Evolutionary conservation across 2,113 vertebrate species (phyloP).

Genomic region (Pollimyrus isidori): DNA sequence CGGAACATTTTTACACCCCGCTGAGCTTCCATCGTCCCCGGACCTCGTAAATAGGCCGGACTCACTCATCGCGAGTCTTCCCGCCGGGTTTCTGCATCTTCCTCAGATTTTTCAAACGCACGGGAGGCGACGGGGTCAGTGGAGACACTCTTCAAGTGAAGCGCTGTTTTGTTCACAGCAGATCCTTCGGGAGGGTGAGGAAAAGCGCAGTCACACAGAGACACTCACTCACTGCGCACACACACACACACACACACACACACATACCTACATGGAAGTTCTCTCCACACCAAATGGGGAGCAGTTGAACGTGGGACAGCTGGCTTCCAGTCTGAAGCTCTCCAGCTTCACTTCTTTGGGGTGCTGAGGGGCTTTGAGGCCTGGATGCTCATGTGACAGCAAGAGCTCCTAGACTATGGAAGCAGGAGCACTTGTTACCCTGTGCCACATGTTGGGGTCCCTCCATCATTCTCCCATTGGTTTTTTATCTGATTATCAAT

Average conservation of each 20-base stretch:
- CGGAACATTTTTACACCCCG: background rate
- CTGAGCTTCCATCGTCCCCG: background rate
- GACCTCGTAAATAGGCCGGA: background rate
- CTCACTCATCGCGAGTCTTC: background rate
- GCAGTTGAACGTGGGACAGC: background rate
- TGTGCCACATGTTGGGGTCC: background rate
- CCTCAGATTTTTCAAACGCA: background rate
- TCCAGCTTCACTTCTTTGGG: background rate
- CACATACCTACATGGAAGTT: background rate
- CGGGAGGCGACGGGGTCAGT: background rate
- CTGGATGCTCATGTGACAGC: background rate
- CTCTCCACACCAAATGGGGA: background rate
- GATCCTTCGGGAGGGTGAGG: background rate
- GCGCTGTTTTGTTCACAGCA: background rate
- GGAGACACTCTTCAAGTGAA: background rate
- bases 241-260: background rate
- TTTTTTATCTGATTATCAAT: background rate
- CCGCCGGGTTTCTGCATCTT: background rate
- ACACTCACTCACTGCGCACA: background rate
- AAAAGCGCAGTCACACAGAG: background rate
- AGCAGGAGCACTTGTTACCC: background rate
- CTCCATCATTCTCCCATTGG: background rate
- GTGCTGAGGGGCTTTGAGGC: background rate
- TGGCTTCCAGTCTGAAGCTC: background rate
- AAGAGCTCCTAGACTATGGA: background rate